A percentile compares a stretch with the other conserved stretches of the same genome.
phyloP scores from a whole-genome alignment of 37 sponge, comb jelly and placozoan species.

The Cladorhizidae sp. region DNA sequence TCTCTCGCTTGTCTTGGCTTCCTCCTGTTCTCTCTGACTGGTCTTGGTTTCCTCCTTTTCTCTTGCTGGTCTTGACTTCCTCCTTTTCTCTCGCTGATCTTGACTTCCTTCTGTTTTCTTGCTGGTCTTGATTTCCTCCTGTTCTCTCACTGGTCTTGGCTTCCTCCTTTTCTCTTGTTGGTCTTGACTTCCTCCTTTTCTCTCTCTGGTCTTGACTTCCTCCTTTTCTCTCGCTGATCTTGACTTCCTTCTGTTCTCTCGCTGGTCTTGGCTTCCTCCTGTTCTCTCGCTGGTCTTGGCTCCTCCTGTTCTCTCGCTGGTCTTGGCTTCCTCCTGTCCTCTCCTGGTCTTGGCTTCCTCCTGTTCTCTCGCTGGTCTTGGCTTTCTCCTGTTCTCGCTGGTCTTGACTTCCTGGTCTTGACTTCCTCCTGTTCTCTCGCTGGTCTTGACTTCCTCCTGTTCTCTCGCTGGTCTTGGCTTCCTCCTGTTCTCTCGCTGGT shows the following conservation, averaged over 20 bases:
- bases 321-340: too few species aligned
- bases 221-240: background rate
- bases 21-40: constrained; percentile 12
- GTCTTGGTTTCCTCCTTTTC: constrained; percentile 3
- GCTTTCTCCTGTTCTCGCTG: too few species aligned
- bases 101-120: constrained; percentile 9
- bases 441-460: too few species aligned
- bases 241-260: background rate
- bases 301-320: too few species aligned
- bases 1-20: constrained; percentile 5
- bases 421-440: too few species aligned
- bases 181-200: constrained; percentile 1
- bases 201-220: background rate
- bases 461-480: too few species aligned
- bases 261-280: constrained; percentile 1
- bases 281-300: too few species aligned
- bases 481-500: too few species aligned
- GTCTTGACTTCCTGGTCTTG: too few species aligned
- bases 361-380: too few species aligned
- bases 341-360: too few species aligned
- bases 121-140: background rate
- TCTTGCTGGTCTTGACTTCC: constrained; percentile 5
- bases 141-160: constrained; percentile 7
- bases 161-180: background rate
- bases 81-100: constrained; percentile 14